Evolutionary conservation across 2,797 vertebrate genomes (phyloP).

Genomic region (Streptopelia turtur): DNA sequence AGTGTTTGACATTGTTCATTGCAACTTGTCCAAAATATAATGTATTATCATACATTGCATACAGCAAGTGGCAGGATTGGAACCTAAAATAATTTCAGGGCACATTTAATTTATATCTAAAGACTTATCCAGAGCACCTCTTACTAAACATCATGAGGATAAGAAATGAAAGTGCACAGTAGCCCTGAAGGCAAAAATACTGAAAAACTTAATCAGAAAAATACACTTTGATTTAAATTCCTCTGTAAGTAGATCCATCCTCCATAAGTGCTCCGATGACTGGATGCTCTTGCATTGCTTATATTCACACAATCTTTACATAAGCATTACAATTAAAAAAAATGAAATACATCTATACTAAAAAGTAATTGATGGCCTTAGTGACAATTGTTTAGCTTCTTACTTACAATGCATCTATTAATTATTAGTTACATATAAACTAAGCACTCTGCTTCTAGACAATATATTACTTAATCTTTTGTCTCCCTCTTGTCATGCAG

Average conservation of each 20-base stretch:
- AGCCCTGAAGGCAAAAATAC: background rate
- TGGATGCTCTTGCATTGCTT: too few species aligned
- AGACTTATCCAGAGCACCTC: background rate
- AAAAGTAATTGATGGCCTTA: too few species aligned
- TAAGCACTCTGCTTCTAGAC: too few species aligned
- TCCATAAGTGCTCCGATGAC: too few species aligned
- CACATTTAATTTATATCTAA: background rate
- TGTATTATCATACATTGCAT: background rate
- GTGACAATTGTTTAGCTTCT: too few species aligned
- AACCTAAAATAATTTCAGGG: background rate
- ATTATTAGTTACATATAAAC: too few species aligned
- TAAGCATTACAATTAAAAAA: too few species aligned
- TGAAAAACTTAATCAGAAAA: background rate
- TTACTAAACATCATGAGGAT: fast-evolving
- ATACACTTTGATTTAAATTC: background rate
- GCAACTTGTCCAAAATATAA: background rate
- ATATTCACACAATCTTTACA: too few species aligned
- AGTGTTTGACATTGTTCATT: background rate
- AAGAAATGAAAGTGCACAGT: background rate
- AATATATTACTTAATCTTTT: too few species aligned
- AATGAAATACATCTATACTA: too few species aligned
- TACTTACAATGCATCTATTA: too few species aligned
- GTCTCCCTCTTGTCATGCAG: too few species aligned
- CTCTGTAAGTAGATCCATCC: background rate
- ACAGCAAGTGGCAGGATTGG: background rate